Evolutionary conservation across 1,140 invertebrate genomes (phyloP).

Genomic region (Eupristina koningsbergeri): DNA sequence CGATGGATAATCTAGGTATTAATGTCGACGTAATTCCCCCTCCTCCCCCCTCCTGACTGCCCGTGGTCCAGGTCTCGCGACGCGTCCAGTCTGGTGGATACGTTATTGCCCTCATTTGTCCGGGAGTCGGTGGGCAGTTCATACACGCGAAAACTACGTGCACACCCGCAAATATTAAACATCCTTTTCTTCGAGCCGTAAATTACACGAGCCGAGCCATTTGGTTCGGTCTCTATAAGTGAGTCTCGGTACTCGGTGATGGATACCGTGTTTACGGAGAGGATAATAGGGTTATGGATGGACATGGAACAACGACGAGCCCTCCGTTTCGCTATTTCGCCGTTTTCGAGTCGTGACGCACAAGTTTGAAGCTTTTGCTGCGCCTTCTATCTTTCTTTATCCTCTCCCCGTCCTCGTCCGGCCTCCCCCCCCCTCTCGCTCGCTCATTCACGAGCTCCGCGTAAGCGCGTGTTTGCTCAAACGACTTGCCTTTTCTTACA

Average conservation of each 20-base stretch:
- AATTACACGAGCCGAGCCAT: constrained; percentile 52
- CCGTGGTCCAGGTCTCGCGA: not conserved
- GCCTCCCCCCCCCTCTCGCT: not conserved
- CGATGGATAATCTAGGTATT: constrained; percentile 46
- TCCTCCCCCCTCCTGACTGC: not conserved
- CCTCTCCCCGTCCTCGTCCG: too few relatives aligned
- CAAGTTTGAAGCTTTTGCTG: constrained; percentile 34
- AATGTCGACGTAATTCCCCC: too few relatives aligned
- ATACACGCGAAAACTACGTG: constrained; percentile 27
- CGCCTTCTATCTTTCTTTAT: not conserved
- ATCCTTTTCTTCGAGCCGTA: constrained; percentile 58
- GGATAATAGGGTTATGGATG: constrained; percentile 69
- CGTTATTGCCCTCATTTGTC: constrained; percentile 45
- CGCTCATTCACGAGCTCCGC: not conserved
- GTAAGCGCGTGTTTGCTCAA: constrained; percentile 28
- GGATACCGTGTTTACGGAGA: constrained; percentile 62
- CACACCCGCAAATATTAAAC: constrained; percentile 49
- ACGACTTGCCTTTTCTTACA: constrained; percentile 8
- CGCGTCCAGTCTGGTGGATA: not conserved
- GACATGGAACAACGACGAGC: constrained; percentile 60
- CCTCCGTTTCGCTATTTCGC: constrained; percentile 62
- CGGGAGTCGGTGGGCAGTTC: not conserved
- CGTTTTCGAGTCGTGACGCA: constrained; percentile 58
- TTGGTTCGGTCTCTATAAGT: not conserved
- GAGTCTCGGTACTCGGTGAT: constrained; percentile 39